Conservation (phyloP, 2,113 vertebrate genomes). For the Larimichthys polyactis region DNA sequence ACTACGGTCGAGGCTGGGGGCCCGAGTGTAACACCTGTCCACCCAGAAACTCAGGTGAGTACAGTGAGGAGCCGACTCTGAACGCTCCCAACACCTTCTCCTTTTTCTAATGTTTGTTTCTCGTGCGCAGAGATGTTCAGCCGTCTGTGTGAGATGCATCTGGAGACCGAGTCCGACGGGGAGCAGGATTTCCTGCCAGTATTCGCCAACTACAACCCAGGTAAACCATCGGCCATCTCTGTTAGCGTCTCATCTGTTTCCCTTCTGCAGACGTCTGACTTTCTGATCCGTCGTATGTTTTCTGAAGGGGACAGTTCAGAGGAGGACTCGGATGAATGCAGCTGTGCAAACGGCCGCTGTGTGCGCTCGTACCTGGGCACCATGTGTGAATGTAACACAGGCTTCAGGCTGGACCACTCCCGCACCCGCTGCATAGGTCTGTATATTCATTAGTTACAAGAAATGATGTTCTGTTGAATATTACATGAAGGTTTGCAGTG, state of each 20-base stretch:
- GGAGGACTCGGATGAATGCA: constrained; percentile 92
- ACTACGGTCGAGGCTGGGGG: constrained; percentile 91
- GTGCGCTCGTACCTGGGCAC: constrained; percentile 88
- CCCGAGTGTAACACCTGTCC: constrained; percentile 91
- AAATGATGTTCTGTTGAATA: too few relatives aligned
- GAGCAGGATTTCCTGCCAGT: constrained; percentile 82
- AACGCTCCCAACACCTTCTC: neutral
- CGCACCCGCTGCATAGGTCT: constrained; percentile 88
- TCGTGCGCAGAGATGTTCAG: constrained; percentile 82
- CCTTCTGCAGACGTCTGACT: neutral
- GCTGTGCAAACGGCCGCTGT: constrained; percentile 89
- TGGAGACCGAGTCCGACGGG: constrained; percentile 85
- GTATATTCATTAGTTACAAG: neutral
- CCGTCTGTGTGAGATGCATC: constrained; percentile 85
- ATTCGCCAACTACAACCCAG: constrained; percentile 84
- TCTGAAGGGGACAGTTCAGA: constrained; percentile 90
- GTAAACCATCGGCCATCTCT: constrained; percentile 52
- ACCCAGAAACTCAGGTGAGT: constrained; percentile 84
- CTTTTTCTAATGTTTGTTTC: neutral
- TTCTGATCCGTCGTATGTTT: neutral
- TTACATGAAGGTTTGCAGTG: too few relatives aligned
- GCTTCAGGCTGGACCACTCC: constrained; percentile 89
- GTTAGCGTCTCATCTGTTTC: neutral
- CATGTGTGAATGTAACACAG: constrained; percentile 90
- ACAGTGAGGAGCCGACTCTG: neutral